Evolutionary conservation across 2,797 vertebrate genomes (phyloP), one percentile per base, ranked within the genome.

Genomic region (Mus spretus): DNA sequence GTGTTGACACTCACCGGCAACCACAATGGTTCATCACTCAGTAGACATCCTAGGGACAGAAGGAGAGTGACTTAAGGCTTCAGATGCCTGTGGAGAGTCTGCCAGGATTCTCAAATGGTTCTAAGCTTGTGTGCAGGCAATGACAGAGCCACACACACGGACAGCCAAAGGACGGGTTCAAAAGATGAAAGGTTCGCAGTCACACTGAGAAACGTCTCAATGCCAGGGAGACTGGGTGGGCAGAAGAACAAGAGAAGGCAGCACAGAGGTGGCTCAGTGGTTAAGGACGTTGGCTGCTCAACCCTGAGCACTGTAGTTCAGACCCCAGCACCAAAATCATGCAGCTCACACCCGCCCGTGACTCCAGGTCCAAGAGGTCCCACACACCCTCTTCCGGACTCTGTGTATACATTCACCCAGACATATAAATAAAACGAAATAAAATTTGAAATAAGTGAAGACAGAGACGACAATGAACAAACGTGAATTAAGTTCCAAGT

Each of bases 91-190:
- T 40, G 89, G 80, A 83, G n/a, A 78, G 26, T 63, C 70, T 61
- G 65, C 13, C 79, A 85, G 61, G 28, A 86, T 77, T 15, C 77
- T 84, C 86, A 93, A 93, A 83, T 89, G 85, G 77, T 85, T 70
- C 47, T 89, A 77, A 84, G 75, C 34, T 34, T 86, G 1, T 82
- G 70, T 82, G 37, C 9, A 4, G 53, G 37, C 90, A 61, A 77
- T 70, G 81, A 82, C 82, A 65, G 20, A 47, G 40, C 47, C 47
- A 79, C 81, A 93, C 75, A 92, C 81, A 72, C 15, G 40, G 40
- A 44, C n/a, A 89, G 24, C 6, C 85, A 92, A 96, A 75, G 40
- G 61, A 65, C 53, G 89, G 40, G 34, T 44, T 20, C 4, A n/a
- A 89, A 92, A 74, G n/a, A 67, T 4, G 26, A 44, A 40, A 83